Percentiles rank a stretch among this genome's conserved stretches.
Evolutionary conservation across 2,113 vertebrate species (phyloP).

Genomic region (Alosa alosa): DNA sequence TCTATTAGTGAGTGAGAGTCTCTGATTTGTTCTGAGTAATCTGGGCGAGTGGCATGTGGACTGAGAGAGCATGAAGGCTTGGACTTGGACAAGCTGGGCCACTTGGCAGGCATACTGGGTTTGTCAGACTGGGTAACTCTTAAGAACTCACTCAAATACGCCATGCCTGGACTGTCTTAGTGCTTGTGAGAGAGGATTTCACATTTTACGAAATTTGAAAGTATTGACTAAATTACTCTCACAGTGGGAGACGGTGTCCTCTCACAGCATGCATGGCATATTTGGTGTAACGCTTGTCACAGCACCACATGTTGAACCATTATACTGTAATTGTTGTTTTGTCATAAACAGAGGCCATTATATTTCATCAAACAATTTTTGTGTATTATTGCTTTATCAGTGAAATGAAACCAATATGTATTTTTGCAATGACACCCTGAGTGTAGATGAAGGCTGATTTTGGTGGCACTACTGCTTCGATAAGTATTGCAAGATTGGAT

Average conservation of each 20-base stretch:
- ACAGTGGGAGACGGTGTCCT: neutral
- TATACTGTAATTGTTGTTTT: neutral
- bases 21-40: conserved; percentile 1
- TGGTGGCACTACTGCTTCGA: neutral
- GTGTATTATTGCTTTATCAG: neutral
- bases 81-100: conserved; percentile 91
- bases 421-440: neutral
- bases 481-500: neutral
- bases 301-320: neutral
- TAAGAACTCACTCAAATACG: neutral
- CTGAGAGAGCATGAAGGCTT: conserved; percentile 71
- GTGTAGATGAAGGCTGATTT: neutral
- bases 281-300: neutral
- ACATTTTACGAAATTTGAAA: neutral
- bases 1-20: neutral
- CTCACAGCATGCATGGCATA: neutral
- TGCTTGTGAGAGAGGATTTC: neutral
- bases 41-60: neutral
- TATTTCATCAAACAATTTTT: neutral
- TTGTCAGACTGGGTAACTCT: conserved; percentile 9
- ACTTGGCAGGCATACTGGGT: conserved; percentile 75
- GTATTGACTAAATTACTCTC: neutral
- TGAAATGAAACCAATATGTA: neutral
- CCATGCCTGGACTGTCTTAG: neutral
- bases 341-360: neutral